Conservation (phyloP, 2,888 invertebrate genomes). For the Criorhina ranunculi region DNA sequence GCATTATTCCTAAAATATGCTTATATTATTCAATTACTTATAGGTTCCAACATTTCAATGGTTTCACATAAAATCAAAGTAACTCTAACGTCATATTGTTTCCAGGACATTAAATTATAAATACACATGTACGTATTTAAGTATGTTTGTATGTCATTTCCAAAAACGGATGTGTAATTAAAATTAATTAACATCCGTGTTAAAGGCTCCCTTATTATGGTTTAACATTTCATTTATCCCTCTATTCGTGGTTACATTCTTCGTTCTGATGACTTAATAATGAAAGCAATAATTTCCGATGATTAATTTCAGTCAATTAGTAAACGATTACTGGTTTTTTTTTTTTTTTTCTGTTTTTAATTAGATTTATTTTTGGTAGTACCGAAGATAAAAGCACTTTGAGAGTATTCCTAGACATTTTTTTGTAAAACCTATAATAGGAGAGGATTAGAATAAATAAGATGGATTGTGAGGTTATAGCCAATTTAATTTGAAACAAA, state of each 20-base stretch:
- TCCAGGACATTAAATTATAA: background rate
- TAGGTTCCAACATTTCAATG: no score
- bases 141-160: no score
- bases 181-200: slow-evolving; percentile 13
- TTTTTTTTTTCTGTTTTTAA: background rate
- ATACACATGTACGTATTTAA: no score
- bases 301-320: slow-evolving; percentile 24
- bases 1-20: no score
- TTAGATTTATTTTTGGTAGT: background rate
- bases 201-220: slow-evolving; percentile 24
- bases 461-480: no score
- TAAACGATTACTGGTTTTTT: background rate
- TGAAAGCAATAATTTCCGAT: slow-evolving; percentile 24
- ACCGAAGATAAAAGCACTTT: background rate
- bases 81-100: background rate
- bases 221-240: background rate
- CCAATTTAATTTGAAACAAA: no score
- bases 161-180: background rate
- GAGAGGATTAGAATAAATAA: no score
- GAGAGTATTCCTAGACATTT: background rate
- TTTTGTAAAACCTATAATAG: no score
- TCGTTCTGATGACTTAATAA: slow-evolving; percentile 9
- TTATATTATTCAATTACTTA: no score
- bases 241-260: background rate
- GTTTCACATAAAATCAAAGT: slow-evolving; percentile 10